These are phyloP conservation scores for Indicator indicator DNA, from an alignment of 2,113 vertebrate species.

Conservation along the genomic window DNA sequence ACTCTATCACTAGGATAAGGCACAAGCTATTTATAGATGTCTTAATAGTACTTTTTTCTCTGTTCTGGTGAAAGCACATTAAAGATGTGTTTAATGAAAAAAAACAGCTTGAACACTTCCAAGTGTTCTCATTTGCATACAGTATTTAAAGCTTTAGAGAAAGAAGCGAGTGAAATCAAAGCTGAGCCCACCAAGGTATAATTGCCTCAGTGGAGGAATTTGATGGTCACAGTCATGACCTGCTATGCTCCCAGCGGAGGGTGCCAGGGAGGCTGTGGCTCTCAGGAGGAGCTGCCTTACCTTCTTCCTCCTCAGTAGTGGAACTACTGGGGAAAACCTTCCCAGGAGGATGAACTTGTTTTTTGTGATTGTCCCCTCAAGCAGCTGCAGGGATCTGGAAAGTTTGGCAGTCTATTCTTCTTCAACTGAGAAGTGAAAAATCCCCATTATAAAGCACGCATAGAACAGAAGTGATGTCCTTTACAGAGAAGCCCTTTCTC, in stretches of 20 bases:
- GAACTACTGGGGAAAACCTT: background rate
- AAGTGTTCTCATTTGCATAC: background rate
- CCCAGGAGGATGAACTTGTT: background rate
- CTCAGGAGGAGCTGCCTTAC: background rate
- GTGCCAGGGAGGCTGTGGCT: background rate
- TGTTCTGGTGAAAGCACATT: background rate
- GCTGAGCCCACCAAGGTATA: background rate
- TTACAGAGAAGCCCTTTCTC: background rate
- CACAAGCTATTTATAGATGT: background rate
- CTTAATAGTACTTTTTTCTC: background rate
- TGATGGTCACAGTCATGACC: background rate
- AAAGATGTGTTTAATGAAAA: background rate
- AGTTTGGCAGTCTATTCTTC: background rate
- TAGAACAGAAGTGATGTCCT: background rate
- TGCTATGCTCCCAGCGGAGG: background rate
- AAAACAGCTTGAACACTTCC: background rate
- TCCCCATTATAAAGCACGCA: background rate
- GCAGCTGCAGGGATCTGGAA: background rate
- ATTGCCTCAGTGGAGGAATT: background rate
- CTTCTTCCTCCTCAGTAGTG: fast-evolving
- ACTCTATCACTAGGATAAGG: background rate
- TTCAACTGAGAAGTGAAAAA: background rate
- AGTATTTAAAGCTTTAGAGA: background rate
- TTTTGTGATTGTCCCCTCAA: background rate
- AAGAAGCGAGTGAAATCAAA: background rate